Base-by-base conservation (phyloP, 1,140 invertebrate genomes). In the Chrysoperla carnea region DNA sequence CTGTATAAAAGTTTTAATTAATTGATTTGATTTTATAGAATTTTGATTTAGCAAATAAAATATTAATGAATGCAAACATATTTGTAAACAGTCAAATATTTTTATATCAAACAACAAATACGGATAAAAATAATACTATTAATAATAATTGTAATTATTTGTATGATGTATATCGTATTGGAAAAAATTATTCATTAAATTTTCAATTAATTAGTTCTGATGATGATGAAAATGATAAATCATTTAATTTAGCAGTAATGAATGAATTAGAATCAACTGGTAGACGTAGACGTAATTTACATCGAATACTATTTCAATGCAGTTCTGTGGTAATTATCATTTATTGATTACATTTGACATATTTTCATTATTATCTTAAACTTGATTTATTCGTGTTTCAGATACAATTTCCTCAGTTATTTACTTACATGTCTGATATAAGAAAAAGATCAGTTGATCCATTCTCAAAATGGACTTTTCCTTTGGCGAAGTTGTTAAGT, bases 381-480 rank as follows among this genome's bases (percentile, higher is more conserved):
- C 2, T 2, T 33, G 4, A 4, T 33, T 11, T 33, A 12, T 33
- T 4, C 31, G n/a, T 33, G 4, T 33, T 11, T 2, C 15, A 56
- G 55, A 17, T 43, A 55, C 6, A 55, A 47, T 11, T 45, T 60
- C 58, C 58, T 3, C 59, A 60, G 49, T n/a, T 56, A 2, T 60
- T 61, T 37, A 57, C 51, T 27, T 46, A 51, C 33, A 52, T 60
- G 11, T 50, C 58, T 11, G 67, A 70, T 48, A 46, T 68, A 28
- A 58, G 53, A 4, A 43, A 61, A 40, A 50, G 65, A 0, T 65
- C 69, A 38, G 62, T 69, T 15, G 67, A 69, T 33, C 66, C 66
- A 1, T 68, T 65, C 42, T 64, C 68, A 0, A 69, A 69, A 42
- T 51, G 67, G 0, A 68, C 64, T 39, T 67, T 67, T 50, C 64